Evolutionary conservation across 2,888 invertebrate species (phyloP).

Genomic region (Ophion costatus): DNA sequence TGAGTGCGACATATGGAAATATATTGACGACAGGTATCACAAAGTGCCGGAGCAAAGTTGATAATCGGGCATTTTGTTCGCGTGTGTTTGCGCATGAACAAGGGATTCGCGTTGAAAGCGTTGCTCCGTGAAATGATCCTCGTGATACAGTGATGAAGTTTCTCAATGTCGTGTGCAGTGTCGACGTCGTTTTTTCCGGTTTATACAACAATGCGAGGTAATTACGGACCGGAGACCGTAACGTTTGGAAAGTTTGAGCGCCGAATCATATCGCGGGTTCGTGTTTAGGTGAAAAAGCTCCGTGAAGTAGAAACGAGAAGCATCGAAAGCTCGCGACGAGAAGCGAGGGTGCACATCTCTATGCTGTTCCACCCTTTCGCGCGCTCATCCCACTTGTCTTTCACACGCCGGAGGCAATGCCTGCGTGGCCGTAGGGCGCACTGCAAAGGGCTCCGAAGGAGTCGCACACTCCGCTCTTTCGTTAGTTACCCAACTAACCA

Average conservation of each 20-base stretch:
- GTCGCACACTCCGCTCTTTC: conserved; percentile 46
- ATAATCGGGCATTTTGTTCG: too few species aligned
- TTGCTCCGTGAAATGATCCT: too few species aligned
- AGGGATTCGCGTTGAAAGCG: too few species aligned
- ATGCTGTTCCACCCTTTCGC: neutral
- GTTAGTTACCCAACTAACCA: conserved; percentile 64
- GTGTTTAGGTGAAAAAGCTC: neutral
- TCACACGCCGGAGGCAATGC: neutral
- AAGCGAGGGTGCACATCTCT: neutral
- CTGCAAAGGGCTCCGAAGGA: conserved; percentile 15
- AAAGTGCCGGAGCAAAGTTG: too few species aligned
- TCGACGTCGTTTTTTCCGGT: neutral
- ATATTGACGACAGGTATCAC: too few species aligned
- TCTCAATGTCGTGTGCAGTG: neutral
- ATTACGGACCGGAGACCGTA: conserved; percentile 11
- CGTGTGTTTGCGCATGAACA: too few species aligned
- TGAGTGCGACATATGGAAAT: too few species aligned
- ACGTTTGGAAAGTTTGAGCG: conserved; percentile 50
- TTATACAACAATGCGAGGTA: neutral
- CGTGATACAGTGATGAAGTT: neutral
- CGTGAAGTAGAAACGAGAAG: conserved; percentile 26
- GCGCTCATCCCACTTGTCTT: neutral
- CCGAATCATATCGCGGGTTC: conserved; percentile 9
- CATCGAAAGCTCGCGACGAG: conserved; percentile 23
- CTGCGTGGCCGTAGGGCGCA: neutral